Conservation (phyloP, 2,113 vertebrate genomes). For the Brienomyrus brachyistius region DNA sequence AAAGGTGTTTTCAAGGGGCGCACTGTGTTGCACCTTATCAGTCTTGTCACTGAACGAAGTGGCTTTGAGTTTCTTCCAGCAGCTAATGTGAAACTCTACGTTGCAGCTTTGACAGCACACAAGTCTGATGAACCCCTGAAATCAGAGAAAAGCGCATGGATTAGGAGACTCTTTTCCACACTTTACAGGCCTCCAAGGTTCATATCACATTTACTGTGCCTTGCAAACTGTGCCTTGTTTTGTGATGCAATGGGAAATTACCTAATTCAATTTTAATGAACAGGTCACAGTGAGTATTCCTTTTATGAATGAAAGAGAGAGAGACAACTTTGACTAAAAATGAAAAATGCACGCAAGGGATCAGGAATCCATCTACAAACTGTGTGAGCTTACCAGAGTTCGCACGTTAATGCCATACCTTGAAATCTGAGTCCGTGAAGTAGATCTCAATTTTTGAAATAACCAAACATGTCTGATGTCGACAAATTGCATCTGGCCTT, state of each 20-base stretch:
- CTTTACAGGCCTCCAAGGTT: not conserved
- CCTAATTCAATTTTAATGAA: not conserved
- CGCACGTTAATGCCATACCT: constrained; percentile 59
- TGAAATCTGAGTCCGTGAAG: constrained; percentile 89
- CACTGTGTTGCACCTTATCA: constrained; percentile 72
- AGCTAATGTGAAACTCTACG: constrained; percentile 83
- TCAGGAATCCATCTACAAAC: not conserved
- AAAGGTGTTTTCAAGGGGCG: not conserved
- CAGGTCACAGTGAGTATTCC: not conserved
- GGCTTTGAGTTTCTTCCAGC: constrained; percentile 86
- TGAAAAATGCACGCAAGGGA: not conserved
- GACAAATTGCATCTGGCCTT: constrained; percentile 76
- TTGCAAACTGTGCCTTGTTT: not conserved
- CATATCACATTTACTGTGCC: not conserved
- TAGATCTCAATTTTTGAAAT: constrained; percentile 77
- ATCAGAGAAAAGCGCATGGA: not conserved
- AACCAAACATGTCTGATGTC: constrained; percentile 62
- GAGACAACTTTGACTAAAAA: not conserved
- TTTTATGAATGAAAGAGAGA: not conserved
- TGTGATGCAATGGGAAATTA: not conserved
- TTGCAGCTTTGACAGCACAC: constrained; percentile 76
- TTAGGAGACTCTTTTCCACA: not conserved
- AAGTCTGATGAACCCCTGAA: constrained; percentile 82
- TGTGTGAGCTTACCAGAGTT: not conserved
- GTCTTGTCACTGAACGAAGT: constrained; percentile 70